A percentile compares a stretch with the other conserved stretches of the same genome.
phyloP scores from a whole-genome alignment of 2,113 vertebrate genomes.

The Microcebus lehilahytsara region DNA sequence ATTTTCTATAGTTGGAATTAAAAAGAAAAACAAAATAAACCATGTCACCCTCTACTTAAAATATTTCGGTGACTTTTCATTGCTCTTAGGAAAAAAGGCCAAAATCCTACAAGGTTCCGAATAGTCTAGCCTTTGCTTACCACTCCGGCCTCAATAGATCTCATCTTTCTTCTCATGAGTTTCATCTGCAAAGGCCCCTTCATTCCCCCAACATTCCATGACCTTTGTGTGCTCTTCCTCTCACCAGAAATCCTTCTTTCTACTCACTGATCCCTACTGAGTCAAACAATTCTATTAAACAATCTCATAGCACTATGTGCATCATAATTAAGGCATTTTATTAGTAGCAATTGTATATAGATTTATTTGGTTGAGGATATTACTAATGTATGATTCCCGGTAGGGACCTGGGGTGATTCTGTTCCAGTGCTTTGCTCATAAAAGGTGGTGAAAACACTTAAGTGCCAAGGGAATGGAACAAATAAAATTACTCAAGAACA shows the following conservation, averaged over 20 bases:
- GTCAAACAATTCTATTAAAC: neutral
- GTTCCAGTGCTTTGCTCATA: neutral
- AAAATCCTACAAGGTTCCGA: neutral
- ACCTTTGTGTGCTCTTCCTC: accelerated
- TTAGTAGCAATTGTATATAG: neutral
- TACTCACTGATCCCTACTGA: neutral
- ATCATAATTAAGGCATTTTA: neutral
- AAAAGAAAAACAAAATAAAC: neutral
- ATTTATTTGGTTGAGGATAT: neutral
- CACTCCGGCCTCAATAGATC: neutral
- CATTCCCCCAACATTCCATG: neutral
- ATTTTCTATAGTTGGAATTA: neutral
- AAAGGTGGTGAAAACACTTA: neutral
- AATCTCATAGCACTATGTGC: neutral
- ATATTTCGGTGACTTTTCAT: neutral
- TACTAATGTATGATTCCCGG: neutral
- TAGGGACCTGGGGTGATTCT: neutral
- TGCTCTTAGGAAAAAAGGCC: neutral
- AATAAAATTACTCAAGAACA: neutral
- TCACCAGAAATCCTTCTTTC: neutral
- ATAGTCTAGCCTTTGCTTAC: too few species aligned
- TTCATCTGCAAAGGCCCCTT: neutral
- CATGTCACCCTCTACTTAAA: neutral
- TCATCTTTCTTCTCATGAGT: neutral
- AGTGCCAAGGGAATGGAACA: neutral